Evolutionary conservation across 2,113 vertebrate species (phyloP), one percentile per base, ranked within the genome.

Genomic region (Saccopteryx bilineata): DNA sequence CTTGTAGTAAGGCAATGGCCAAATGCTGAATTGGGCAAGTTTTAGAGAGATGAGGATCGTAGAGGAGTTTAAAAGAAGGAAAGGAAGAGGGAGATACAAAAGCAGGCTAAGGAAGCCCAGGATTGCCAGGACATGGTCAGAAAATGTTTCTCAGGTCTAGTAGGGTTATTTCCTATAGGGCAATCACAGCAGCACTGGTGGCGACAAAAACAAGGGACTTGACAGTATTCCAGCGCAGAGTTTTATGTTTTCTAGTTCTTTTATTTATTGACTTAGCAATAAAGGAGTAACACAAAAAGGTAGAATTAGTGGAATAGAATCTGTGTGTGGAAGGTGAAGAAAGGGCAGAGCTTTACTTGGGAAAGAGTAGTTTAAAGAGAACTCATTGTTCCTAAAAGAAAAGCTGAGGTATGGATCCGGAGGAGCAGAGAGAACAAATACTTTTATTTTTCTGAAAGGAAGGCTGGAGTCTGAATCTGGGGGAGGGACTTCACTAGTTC

Each of bases 381-480:
- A 84, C 54, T 96, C 63, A 54, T 21, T 85, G 90, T 90, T 97
- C 56, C 1, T n/a, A 17, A 80, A 72, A 96, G 90, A 85, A 95
- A 96, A 90, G 90, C 61, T 46, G 65, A 69, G 89, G 39, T 54
- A 63, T 12, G 81, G 48, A 74, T 92, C 56, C 4, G 24, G 90
- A 92, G 92, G 88, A 85, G 76, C 39, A 23, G 17, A 82, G 31
- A 52, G 91, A 95, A 96, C 87, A 91, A 69, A 85, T 28, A 82
- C 81, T 95, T 96, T 21, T 61, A 56, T 85, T 90, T 95, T 89
- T 94, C 69, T 87, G 90, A 85, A 93, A 90, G 81, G 48, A 91
- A 96, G 9, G 85, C 92, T 33, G 71, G 72, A 69, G 54, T 52
- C 92, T 88, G 88, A 78, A 89, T 87, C 74, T 75, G 91, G 93